Percentiles rank a stretch among this genome's conserved stretches.
These are phyloP conservation scores for Bubalus kerabau DNA, from an alignment of 2,113 vertebrate genomes.

Conservation along the genomic window DNA sequence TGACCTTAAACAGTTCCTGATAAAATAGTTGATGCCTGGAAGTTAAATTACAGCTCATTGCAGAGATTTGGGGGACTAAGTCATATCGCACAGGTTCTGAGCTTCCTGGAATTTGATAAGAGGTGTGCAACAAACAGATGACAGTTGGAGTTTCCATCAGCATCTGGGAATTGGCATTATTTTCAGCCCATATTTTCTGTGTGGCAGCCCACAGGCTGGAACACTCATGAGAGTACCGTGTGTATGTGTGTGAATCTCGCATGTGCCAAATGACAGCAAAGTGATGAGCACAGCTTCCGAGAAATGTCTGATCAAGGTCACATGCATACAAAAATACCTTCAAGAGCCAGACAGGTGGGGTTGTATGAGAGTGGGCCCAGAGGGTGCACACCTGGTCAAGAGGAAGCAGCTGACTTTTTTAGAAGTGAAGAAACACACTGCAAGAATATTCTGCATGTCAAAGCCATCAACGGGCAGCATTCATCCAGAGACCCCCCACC, in stretches of 20 bases:
- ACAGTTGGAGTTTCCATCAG: not conserved
- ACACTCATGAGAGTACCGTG: not conserved
- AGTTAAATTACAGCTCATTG: not conserved
- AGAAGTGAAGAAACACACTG: not conserved
- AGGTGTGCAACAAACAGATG: not conserved
- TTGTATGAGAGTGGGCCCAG: not conserved
- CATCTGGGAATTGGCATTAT: not conserved
- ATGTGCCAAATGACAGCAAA: not conserved
- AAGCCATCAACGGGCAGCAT: not conserved
- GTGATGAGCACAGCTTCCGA: not conserved
- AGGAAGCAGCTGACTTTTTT: not conserved
- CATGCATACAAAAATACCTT: not conserved
- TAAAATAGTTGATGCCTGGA: not conserved
- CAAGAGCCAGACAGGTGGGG: not conserved
- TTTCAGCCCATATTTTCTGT: not conserved
- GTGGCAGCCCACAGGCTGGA: not conserved
- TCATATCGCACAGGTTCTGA: not conserved
- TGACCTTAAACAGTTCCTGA: constrained; percentile 9
- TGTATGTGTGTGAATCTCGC: not conserved
- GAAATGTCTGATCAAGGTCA: not conserved
- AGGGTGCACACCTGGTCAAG: no score
- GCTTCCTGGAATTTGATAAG: not conserved
- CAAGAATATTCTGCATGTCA: not conserved
- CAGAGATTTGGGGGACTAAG: not conserved
- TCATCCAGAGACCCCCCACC: not conserved